phyloP scores from a whole-genome alignment of 2,888 invertebrate species.

The Syrphus vitripennis region DNA sequence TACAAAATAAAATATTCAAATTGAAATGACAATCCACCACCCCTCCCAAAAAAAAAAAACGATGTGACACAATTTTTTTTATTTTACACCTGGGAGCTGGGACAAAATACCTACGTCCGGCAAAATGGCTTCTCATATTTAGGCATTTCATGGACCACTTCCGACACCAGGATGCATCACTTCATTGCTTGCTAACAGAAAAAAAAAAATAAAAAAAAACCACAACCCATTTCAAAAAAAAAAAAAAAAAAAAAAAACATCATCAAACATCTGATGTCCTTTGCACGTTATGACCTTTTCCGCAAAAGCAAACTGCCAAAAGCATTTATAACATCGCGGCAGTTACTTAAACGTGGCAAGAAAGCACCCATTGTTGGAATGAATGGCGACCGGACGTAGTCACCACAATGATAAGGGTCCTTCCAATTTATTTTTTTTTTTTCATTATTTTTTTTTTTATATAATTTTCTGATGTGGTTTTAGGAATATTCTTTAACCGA shows the following conservation, averaged over 20 bases:
- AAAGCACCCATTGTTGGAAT: conserved; percentile 45
- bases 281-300: conserved; percentile 66
- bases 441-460: conserved; percentile 14
- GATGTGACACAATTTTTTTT: neutral
- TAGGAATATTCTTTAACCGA: conserved; percentile 30
- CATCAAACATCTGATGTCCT: conserved; percentile 65
- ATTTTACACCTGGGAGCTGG: conserved; percentile 46
- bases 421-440: conserved; percentile 31
- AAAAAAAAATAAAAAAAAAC: neutral
- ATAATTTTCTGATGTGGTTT: conserved; percentile 53
- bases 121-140: conserved; percentile 37
- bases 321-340: conserved; percentile 66
- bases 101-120: conserved; percentile 44
- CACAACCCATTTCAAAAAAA: conserved; percentile 19
- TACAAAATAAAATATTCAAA: conserved; percentile 21
- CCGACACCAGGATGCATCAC: conserved; percentile 61
- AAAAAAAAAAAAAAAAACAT: conserved; percentile 10
- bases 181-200: conserved; percentile 34
- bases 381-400: conserved; percentile 54
- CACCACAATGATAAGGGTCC: conserved; percentile 59
- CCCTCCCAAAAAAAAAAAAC: neutral
- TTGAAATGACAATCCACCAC: conserved; percentile 2
- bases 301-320: conserved; percentile 61
- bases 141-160: conserved; percentile 53
- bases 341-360: conserved; percentile 60